Base-by-base conservation (phyloP, 1,140 invertebrate species). In the Neodiprion fabricii region DNA sequence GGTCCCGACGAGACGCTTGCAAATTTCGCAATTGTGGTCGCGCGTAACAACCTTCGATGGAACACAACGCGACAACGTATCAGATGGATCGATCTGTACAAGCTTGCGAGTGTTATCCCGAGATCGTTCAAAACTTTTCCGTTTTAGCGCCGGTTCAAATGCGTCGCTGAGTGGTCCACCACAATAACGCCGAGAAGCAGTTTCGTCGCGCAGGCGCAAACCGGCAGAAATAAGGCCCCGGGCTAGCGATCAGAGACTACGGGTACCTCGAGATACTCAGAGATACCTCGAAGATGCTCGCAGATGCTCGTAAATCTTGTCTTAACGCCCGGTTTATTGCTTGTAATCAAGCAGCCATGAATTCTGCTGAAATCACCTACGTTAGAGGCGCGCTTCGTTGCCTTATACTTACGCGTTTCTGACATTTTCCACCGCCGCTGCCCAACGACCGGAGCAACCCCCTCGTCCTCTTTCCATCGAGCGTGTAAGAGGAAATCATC, bases 301-400 rank as follows among this genome's bases (percentile, higher is more conserved):
- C 48, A 48, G 79, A 80, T 79, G 80, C 80, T 85, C 85, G 85
- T 86, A 86, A 87, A 86, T 87, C 85, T 87, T 86, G 82, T 82
- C 83, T 80, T 87, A 86, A 87, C 84, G 85, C 81, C 78, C 72
- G 80, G 83, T 87, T 87, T 87, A 87, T 86, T 87, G 86, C 86
- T 87, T 80, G 83, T 85, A 87, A 87, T 87, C 85, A 87, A 87
- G 85, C 83, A 83, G 83, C 85, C 85, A 86, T 87, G 85, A 86
- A 87, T 86, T 85, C 84, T 82, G 81, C 81, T 85, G 79, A 85
- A 86, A 87, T 86, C 85, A 85, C 85, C 83, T 85, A 86, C 81
- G 79, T 85, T 84, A 80, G 80, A 82, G 77, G 77, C 72, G 72
- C 49, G 21, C 21, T 67, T 50, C 66, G 75, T 76, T 80, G 78